phyloP scores from a whole-genome alignment of 2,113 vertebrate genomes.

The Gambusia affinis region DNA sequence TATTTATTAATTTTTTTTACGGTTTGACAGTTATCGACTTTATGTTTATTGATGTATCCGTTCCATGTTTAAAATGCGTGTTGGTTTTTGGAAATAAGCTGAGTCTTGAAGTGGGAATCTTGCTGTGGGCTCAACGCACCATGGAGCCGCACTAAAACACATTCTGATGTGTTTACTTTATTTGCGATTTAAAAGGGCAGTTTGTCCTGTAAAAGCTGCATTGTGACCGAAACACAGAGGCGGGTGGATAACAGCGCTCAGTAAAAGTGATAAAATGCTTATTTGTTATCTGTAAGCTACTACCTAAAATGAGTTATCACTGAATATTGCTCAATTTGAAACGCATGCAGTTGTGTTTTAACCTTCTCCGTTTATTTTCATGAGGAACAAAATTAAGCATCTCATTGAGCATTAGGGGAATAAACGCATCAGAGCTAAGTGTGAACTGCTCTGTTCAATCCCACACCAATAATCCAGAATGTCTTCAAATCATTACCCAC shows the following conservation, averaged over 20 bases:
- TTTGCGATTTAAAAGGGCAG: slow-evolving; percentile 1
- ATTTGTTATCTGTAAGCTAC: not conserved
- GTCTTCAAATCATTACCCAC: slow-evolving; percentile 53
- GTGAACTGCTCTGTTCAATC: slow-evolving; percentile 47
- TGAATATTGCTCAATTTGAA: slow-evolving; percentile 5
- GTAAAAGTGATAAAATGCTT: slow-evolving; percentile 20
- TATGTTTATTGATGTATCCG: slow-evolving; percentile 48
- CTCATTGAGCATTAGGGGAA: slow-evolving; percentile 35
- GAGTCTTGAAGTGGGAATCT: slow-evolving; percentile 1
- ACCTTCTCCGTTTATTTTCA: not conserved
- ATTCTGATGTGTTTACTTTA: slow-evolving; percentile 34
- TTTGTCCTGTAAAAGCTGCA: slow-evolving; percentile 16
- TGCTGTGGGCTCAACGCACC: slow-evolving; percentile 27
- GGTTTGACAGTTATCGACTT: slow-evolving; percentile 49
- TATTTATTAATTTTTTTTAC: slow-evolving; percentile 62
- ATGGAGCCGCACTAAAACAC: slow-evolving; percentile 30
- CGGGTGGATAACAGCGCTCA: slow-evolving; percentile 1
- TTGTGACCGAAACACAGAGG: not conserved
- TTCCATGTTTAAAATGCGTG: slow-evolving; percentile 46
- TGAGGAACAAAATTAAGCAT: slow-evolving; percentile 9
- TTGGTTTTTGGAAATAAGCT: slow-evolving; percentile 26
- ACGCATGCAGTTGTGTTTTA: not conserved
- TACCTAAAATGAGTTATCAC: not conserved
- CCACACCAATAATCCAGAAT: slow-evolving; percentile 58
- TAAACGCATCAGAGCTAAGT: slow-evolving; percentile 33